phyloP scores from a whole-genome alignment of 2,113 vertebrate species.

The Pao palembangensis region DNA sequence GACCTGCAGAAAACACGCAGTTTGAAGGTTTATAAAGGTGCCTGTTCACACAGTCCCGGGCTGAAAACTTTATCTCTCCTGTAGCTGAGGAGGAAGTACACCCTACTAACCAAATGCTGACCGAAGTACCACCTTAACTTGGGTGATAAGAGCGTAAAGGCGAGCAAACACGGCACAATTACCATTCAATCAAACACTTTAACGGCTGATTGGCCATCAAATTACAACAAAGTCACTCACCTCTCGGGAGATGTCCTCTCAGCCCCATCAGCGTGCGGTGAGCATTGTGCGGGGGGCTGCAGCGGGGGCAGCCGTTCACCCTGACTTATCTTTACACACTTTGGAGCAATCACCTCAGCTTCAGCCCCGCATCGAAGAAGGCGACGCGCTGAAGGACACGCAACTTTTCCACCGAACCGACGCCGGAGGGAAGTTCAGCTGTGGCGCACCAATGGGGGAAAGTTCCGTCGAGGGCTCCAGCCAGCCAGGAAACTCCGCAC shows the following conservation, averaged over 20 bases:
- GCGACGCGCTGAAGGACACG: conserved; percentile 28
- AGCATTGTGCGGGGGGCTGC: conserved; percentile 12
- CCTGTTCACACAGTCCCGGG: not conserved
- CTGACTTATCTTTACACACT: conserved; percentile 18
- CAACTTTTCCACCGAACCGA: conserved; percentile 20
- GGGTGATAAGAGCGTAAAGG: conserved; percentile 2
- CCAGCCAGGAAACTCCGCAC: conserved; percentile 1
- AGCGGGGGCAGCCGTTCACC: conserved; percentile 12
- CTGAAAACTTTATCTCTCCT: not conserved
- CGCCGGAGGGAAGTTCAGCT: not conserved
- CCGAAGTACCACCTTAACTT: conserved; percentile 12
- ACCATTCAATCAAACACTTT: too few species aligned
- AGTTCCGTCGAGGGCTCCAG: too few species aligned
- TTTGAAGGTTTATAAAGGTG: too few species aligned
- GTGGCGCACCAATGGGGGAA: not conserved
- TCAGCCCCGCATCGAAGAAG: not conserved
- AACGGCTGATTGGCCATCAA: not conserved
- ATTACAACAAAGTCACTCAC: conserved; percentile 27
- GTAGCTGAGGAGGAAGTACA: too few species aligned
- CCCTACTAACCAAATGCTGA: conserved; percentile 1
- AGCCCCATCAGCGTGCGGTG: not conserved
- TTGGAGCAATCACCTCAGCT: conserved; percentile 6
- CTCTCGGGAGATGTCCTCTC: not conserved
- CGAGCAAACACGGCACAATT: not conserved
- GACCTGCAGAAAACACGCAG: conserved; percentile 9